Conservation (phyloP, 2,888 invertebrate genomes). For the Drosophila ustulata region DNA sequence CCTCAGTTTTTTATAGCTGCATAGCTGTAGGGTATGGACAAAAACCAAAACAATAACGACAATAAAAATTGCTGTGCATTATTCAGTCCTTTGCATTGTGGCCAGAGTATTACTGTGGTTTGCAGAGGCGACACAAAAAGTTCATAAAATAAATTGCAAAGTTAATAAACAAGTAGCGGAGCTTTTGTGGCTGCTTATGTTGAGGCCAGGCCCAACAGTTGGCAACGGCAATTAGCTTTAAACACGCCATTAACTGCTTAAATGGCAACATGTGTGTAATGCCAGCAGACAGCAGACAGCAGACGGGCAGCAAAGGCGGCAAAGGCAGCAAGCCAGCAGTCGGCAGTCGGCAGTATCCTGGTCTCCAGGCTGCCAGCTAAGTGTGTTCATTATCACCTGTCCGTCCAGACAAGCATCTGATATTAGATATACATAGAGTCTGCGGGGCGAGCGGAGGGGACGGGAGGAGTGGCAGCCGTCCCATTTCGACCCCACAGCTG, state of each 20-base stretch:
- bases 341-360: conserved; percentile 1
- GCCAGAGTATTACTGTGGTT: conserved; percentile 18
- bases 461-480: not conserved
- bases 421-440: conserved; percentile 30
- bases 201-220: conserved; percentile 31
- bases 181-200: conserved; percentile 41
- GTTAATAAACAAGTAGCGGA: conserved; percentile 72
- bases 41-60: conserved; percentile 14
- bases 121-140: conserved; percentile 51
- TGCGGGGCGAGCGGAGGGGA: not conserved
- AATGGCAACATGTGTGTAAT: conserved; percentile 74
- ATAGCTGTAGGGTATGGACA: conserved; percentile 7
- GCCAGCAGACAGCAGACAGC: conserved; percentile 12
- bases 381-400: conserved; percentile 78
- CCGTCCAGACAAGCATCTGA: conserved; percentile 47
- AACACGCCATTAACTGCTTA: conserved; percentile 78
- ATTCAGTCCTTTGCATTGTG: conserved; percentile 40
- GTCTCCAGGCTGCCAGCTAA: conserved; percentile 42
- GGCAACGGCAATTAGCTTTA: conserved; percentile 76
- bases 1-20: not conserved
- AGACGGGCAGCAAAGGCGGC: not conserved
- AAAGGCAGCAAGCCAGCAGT: not conserved
- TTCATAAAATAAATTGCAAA: conserved; percentile 75
- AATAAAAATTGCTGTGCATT: conserved; percentile 38
- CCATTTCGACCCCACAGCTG: conserved; percentile 41